phyloP scores from a whole-genome alignment of 2,888 invertebrate species.

The Pyrrhosoma nymphula region DNA sequence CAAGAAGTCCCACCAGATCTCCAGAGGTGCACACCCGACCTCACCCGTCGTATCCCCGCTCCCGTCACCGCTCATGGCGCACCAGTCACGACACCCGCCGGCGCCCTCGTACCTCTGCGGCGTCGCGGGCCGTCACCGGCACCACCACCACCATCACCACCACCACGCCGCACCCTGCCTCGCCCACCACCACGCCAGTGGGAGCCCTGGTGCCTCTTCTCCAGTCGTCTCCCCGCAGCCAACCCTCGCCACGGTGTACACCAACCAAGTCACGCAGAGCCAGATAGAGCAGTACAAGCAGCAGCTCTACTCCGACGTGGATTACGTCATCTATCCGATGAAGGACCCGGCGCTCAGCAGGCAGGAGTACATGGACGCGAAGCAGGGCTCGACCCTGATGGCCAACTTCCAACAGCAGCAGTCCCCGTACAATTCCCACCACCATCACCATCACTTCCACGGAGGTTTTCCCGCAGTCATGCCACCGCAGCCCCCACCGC shows the following conservation, averaged over 20 bases:
- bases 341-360: slow-evolving; percentile 94
- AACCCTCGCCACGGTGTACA: slow-evolving; percentile 86
- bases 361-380: slow-evolving; percentile 94
- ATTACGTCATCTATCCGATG: slow-evolving; percentile 94
- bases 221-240: slow-evolving; percentile 79
- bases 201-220: slow-evolving; percentile 24
- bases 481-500: slow-evolving; percentile 80
- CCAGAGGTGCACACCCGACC: slow-evolving; percentile 78
- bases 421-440: slow-evolving; percentile 79
- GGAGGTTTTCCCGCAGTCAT: slow-evolving; percentile 77
- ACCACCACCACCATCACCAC: slow-evolving; percentile 86
- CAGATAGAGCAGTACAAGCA: slow-evolving; percentile 94
- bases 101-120: slow-evolving; percentile 49
- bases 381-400: slow-evolving; percentile 81
- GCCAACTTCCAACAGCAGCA: slow-evolving; percentile 79
- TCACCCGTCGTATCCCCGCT: slow-evolving; percentile 67
- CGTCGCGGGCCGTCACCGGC: slow-evolving; percentile 71
- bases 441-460: slow-evolving; percentile 75
- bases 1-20: slow-evolving; percentile 72
- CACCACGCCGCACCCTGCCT: slow-evolving; percentile 79
- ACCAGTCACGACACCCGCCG: slow-evolving; percentile 33
- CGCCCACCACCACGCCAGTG: slow-evolving; percentile 74
- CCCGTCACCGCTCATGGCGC: slow-evolving; percentile 36
- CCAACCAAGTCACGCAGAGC: slow-evolving; percentile 83
- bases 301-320: slow-evolving; percentile 93